Evolutionary conservation across 1,140 invertebrate genomes (phyloP), one percentile per base, ranked within the genome.

Genomic region (Drosophila subpulchrella): DNA sequence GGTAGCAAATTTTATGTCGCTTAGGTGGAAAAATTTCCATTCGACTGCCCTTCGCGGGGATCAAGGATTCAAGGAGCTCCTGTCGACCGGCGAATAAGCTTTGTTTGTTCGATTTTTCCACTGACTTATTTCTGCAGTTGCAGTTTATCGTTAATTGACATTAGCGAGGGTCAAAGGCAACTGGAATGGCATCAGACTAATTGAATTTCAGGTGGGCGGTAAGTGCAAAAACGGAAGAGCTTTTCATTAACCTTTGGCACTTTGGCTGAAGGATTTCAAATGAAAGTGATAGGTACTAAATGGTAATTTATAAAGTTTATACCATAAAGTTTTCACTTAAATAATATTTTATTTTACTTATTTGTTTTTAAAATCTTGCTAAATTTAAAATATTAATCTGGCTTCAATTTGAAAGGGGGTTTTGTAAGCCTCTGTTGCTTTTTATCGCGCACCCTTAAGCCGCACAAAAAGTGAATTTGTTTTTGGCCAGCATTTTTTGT

Each of bases 1-100:
- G 71, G 60, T 75, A 58, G 72, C 60, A 66, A 75, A 75, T 75
- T 75, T 75, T 50, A 75, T 75, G 72, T 66, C 72, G 54, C 32
- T 75, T 75, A 75, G 59, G 38, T 47, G 46, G 51, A 75, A 44
- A 44, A 72, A 66, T 75, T 75, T 75, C 71, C 71, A 73, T 54
- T 73, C 36, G 56, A 47, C 47, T 47, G 41, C 20, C 12, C 44
- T 39, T 42, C n/a, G n/a, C 46, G 36, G 47, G 48, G 10, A 73
- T 73, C 47, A 54, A 39, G 39, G 34, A 73, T 44, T 59, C 47
- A 38, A 46, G 68, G 39, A 32, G 36, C 38, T n/a, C 20, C 15
- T 34, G 32, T 8, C 58, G 8, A 47, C 15, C 34, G 17, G 12
- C 8, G 10, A 38, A 38, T n/a, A 15, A 50, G 15, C 27, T 70